Evolutionary conservation across 2,113 vertebrate genomes (phyloP), one percentile per base, ranked within the genome.

Genomic region (Piaya cayana): DNA sequence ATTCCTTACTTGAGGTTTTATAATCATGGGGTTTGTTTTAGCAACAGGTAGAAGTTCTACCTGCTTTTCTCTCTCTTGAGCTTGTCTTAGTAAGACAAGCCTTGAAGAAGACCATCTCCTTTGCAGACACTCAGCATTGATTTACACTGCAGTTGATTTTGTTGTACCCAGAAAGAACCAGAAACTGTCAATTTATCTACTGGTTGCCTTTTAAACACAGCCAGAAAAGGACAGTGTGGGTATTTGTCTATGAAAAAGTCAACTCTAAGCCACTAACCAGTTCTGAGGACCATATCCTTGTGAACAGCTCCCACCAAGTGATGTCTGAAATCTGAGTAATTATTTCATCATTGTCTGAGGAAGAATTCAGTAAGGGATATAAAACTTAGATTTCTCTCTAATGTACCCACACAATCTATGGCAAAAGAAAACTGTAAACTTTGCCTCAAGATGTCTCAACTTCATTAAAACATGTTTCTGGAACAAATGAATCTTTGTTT

Each of bases 331-430:
- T 69, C 85, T 80, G 79, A 94, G 86, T 74, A 94, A 96, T 94
- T 64, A 88, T 95, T 96, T 92, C 91, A 89, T 94, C 84, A 67
- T 27, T 62, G 30, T 92, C 80, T 93, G 81, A 91, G 92, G 74
- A 90, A 87, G 49, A 82, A 92, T 37, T 84, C 79, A 97, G 82
- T 86, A 92, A 93, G 79, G 58, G 64, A 64, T 68, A 78, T 26
- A 92, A 94, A 86, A 95, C 92, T 58, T 89, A 86, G 82, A 69
- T 70, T 92, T 84, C 55, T 59, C 63, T 65, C 34, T 52, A 52
- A 43, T 3, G 15, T 49, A 88, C 70, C 89, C 70, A 86, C 68
- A 86, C 21, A 71, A 37, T 81, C 90, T 52, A 45, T 5, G 22
- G 76, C 63, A 95, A 63, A 82, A 89, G 6, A 32, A 82, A 83